These are phyloP conservation scores for Hippopotamyrus pictus DNA, from an alignment of 2,797 vertebrate genomes.

Conservation along the genomic window DNA sequence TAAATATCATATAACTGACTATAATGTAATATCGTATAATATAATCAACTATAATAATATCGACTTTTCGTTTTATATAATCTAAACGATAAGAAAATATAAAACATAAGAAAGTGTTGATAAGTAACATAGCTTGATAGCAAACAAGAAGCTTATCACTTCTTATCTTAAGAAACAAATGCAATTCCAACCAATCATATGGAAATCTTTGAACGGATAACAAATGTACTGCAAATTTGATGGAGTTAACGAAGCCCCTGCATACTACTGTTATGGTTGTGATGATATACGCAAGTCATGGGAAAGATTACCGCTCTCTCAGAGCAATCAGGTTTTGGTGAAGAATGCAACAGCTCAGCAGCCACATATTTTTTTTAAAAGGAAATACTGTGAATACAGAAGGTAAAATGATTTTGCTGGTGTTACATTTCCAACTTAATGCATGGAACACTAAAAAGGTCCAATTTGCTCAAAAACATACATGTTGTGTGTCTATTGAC, in stretches of 20 bases:
- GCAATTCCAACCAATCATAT: not conserved
- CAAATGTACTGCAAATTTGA: not conserved
- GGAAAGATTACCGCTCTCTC: not conserved
- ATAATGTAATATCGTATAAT: not conserved
- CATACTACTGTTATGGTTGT: not conserved
- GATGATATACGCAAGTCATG: not conserved
- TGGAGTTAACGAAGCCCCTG: not conserved
- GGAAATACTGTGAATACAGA: not conserved
- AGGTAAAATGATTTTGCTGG: not conserved
- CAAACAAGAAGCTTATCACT: not conserved
- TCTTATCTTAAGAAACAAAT: not conserved
- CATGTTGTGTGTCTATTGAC: not conserved
- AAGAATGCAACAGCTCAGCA: not conserved
- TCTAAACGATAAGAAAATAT: not conserved
- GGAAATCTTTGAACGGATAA: not conserved
- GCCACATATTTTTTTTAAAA: not conserved
- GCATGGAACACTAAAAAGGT: not conserved
- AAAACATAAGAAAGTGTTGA: not conserved
- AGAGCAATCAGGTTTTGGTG: not conserved
- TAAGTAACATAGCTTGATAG: not conserved
- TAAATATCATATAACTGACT: not conserved
- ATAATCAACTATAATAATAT: not conserved
- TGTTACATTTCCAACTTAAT: not conserved
- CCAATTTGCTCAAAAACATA: not conserved
- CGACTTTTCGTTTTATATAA: not conserved